phyloP scores from a whole-genome alignment of 2,797 vertebrate genomes.

The Cyprinella venusta region DNA sequence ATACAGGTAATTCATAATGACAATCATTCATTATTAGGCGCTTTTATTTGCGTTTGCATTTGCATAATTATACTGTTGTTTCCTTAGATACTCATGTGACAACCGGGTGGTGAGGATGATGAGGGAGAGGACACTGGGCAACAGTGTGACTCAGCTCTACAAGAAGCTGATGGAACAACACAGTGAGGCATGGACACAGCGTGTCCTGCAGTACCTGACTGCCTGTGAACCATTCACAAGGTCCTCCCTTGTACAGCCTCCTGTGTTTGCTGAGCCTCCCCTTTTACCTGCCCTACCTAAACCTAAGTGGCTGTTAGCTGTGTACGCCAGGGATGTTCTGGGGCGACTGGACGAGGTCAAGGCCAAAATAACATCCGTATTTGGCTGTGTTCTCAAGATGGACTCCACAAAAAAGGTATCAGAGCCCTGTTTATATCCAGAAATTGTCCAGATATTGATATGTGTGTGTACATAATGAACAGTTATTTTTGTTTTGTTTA shows the following conservation, averaged over 20 bases:
- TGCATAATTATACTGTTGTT: slow-evolving; percentile 19
- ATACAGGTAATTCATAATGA: slow-evolving; percentile 17
- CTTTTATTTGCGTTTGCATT: background rate
- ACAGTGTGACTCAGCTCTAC: slow-evolving; percentile 20
- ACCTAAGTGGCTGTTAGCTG: slow-evolving; percentile 8
- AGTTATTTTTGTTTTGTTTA: no score
- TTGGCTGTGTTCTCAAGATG: slow-evolving; percentile 1
- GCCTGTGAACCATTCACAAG: background rate
- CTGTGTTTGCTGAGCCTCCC: background rate
- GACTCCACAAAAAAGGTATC: background rate
- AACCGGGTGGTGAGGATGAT: slow-evolving; percentile 31
- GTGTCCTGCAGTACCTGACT: background rate
- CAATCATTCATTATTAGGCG: background rate
- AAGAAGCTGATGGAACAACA: slow-evolving; percentile 19
- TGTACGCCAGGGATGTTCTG: slow-evolving; percentile 16
- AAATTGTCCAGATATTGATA: no score
- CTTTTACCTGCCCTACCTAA: background rate
- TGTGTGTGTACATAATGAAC: no score
- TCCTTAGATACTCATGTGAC: slow-evolving; percentile 24
- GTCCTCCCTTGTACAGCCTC: slow-evolving; percentile 2
- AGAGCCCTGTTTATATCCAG: background rate
- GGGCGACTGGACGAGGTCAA: background rate
- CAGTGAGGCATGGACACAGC: slow-evolving; percentile 10
- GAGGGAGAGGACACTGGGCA: slow-evolving; percentile 32
- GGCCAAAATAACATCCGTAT: background rate